Evolutionary conservation across 2,797 vertebrate genomes (phyloP), one percentile per base, ranked within the genome.

Genomic region (Halcyon smyrnensis): DNA sequence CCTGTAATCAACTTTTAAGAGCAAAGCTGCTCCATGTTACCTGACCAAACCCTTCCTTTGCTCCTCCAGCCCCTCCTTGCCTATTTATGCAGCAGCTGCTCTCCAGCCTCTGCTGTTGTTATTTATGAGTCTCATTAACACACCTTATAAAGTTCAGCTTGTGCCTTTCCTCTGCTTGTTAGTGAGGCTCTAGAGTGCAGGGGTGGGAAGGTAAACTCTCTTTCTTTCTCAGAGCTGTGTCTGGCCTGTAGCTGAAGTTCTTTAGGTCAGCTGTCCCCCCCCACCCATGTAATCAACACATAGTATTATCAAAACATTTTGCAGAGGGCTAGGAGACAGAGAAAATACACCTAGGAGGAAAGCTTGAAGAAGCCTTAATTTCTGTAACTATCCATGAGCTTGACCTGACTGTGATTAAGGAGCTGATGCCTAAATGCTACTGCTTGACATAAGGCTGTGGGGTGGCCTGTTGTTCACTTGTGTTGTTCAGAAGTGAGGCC

Each of bases 21-120:
- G 1, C 1, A 19, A 54, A 30, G 2, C 54, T 60, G 1, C 8
- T 11, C 23, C 3, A 1, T 0, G 1, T 1, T 2, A 10, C 15
- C 23, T 5, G 9, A 6, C 43, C 4, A 45, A 12, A 2, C 1
- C 6, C 12, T 5, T 2, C 1, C 1, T 3, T 36, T 20, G 18
- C 2, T 11, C 4, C 1, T 0, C 11, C 0, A 15, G 2, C 12
- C 34, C 51, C 41, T 87, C 36, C 74, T 36, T 37, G 1, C 19
- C 18, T 4, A 8, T 53, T 41, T 8, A 23, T 70, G 23, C n/a
- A 2, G 23, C 1, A 2, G 3, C 37, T 1, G 0, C 15, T 69
- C 57, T 41, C 63, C 45, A 60, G 43, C 50, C 45, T 54, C 73
- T 45, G 68, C 37, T 43, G 39, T 7, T 53, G 30, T 89, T 93